Evolutionary conservation across 2,113 vertebrate species (phyloP), one percentile per base, ranked within the genome.

Genomic region (Hippoglossus stenolepis): DNA sequence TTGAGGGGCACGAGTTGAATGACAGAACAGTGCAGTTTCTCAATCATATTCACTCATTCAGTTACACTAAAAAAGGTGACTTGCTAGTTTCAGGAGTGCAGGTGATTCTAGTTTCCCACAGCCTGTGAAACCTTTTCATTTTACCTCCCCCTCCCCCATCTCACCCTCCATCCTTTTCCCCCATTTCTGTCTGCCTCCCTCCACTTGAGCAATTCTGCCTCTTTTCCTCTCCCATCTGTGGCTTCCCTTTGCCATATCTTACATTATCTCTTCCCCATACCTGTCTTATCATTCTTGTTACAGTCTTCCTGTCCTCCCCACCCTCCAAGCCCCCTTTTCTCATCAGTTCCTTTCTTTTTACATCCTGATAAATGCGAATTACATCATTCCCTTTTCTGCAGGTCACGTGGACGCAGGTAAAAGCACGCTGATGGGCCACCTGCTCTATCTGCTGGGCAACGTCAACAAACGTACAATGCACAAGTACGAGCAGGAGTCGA

Each of bases 381-480:
- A 4, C 18, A 10, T 66, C 26, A 4, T 28, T 43, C 0, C 23
- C 21, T 12, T 8, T 11, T 17, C 38, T 60, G 15, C 89, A 99
- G 98, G 98, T 75, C 98, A 99, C 47, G 98, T 99, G 81, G 98
- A 99, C 89, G 98, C 98, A 35, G 98, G 98, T 75, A 99, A 99
- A 93, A 99, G 98, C 93, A 99, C 98, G 54, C 92, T 99, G 85
- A 99, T 99, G 98, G 98, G 98, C 68, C 98, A 99, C 91, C 90
- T 99, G 70, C 95, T 99, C 35, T 99, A 97, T 85, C 96, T 97
- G 82, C 93, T 99, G 93, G 98, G 98, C 69, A 96, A 98, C 35
- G 97, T 99, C 86, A 99, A 99, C 94, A 97, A 98, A 93, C 96
- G 97, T 89, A 97, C 96, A 84, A 99, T 99, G 98, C 98, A 99